Evolutionary conservation across 2,113 vertebrate species (phyloP).

Genomic region (Microcebus murinus): DNA sequence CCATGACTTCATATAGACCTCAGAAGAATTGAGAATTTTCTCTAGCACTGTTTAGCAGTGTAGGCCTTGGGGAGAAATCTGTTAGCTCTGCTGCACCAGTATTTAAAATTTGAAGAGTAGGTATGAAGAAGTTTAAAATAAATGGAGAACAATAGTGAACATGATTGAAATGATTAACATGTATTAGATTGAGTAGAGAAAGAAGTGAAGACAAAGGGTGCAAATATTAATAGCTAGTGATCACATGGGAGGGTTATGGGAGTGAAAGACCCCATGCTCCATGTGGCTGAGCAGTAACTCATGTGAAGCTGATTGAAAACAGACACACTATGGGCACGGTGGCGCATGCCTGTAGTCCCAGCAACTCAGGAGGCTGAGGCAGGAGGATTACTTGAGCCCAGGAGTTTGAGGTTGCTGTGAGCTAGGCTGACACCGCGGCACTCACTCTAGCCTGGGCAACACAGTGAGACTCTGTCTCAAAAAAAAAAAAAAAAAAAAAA

Average conservation of each 20-base stretch:
- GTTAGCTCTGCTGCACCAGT: neutral
- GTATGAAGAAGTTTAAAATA: neutral
- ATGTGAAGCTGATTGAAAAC: neutral
- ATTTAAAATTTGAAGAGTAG: neutral
- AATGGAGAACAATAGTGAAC: neutral
- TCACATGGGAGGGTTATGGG: neutral
- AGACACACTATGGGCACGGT: no score
- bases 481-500: no score
- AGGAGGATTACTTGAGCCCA: no score
- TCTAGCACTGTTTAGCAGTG: neutral
- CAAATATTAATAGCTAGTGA: neutral
- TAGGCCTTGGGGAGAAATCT: neutral
- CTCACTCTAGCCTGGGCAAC: no score
- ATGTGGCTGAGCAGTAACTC: neutral
- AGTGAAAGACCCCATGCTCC: rapidly evolving
- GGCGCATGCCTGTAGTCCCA: no score
- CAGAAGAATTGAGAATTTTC: neutral
- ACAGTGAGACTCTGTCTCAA: no score
- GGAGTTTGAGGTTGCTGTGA: no score
- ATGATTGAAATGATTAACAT: neutral
- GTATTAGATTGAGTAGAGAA: neutral
- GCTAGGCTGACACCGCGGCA: no score
- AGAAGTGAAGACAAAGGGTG: neutral
- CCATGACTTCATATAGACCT: neutral
- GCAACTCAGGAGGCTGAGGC: no score